Conservation (phyloP, 2,888 invertebrate species). For the Lamellibrachia satsuma region DNA sequence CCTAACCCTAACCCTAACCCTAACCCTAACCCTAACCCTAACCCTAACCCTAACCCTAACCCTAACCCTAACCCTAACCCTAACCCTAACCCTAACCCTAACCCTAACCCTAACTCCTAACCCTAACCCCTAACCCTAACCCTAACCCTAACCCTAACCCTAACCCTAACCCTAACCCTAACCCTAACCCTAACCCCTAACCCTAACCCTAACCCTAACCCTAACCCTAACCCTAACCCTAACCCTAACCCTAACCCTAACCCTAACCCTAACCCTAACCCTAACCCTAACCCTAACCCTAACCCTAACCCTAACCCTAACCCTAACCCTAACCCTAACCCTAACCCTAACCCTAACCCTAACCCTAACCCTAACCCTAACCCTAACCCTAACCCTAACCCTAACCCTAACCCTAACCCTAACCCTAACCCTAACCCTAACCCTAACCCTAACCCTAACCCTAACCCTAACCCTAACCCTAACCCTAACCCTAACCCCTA, state of each 20-base stretch:
- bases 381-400: constrained; percentile 44
- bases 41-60: no score
- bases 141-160: constrained; percentile 20
- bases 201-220: no score
- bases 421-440: constrained; percentile 47
- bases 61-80: no score
- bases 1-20: no score
- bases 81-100: constrained; percentile 19
- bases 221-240: no score
- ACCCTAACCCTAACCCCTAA: constrained; percentile 26
- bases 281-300: constrained; percentile 27
- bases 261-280: constrained; percentile 14
- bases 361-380: constrained; percentile 41
- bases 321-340: constrained; percentile 28
- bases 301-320: constrained; percentile 26
- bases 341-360: no score
- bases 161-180: constrained; percentile 20
- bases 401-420: constrained; percentile 45
- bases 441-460: constrained; percentile 46
- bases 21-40: no score
- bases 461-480: constrained; percentile 43
- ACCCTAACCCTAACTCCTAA: constrained; percentile 20
- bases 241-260: constrained; percentile 24
- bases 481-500: constrained; percentile 41
- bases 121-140: constrained; percentile 14